Conservation (phyloP, 2,113 vertebrate genomes). For the Esox niger region DNA sequence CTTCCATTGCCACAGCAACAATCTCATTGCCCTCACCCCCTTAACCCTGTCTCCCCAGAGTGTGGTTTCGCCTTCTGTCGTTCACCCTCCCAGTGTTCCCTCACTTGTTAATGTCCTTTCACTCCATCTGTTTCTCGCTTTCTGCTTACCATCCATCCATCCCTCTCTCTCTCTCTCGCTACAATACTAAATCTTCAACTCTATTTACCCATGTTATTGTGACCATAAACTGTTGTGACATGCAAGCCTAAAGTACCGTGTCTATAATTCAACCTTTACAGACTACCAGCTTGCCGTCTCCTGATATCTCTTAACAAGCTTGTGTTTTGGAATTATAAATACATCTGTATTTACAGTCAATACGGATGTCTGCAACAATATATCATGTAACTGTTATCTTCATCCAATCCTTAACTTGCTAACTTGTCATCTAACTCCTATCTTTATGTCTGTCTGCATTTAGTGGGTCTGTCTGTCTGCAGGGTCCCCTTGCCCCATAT, state of each 20-base stretch:
- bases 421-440: too few species aligned
- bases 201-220: constrained; percentile 19
- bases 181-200: constrained; percentile 3
- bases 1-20: constrained; percentile 70
- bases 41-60: constrained; percentile 64
- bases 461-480: background rate
- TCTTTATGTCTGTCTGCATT: background rate
- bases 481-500: too few species aligned
- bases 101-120: constrained; percentile 65
- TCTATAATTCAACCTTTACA: constrained; percentile 35
- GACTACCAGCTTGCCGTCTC: constrained; percentile 16
- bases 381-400: too few species aligned
- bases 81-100: constrained; percentile 52
- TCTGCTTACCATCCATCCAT: constrained; percentile 9
- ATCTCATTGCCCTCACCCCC: constrained; percentile 45
- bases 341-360: too few species aligned
- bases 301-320: background rate
- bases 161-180: constrained; percentile 29
- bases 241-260: constrained; percentile 19
- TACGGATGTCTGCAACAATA: too few species aligned
- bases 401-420: background rate
- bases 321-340: background rate
- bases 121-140: constrained; percentile 60
- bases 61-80: constrained; percentile 65
- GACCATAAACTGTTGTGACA: constrained; percentile 29